Conservation (phyloP, 1,140 invertebrate genomes). For the Philopotamus ludificatus region DNA sequence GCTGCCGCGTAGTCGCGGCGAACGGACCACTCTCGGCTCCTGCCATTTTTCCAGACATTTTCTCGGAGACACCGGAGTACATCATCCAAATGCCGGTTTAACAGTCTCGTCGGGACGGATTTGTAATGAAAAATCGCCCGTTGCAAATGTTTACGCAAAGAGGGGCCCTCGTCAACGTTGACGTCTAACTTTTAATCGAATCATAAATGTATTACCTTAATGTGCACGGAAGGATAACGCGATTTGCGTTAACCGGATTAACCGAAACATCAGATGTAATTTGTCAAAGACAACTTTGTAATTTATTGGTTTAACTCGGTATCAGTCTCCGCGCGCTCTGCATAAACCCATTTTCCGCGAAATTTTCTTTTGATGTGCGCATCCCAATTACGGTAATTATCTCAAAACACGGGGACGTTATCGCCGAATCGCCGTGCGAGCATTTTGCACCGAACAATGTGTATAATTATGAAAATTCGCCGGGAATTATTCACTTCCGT, state of each 20-base stretch:
- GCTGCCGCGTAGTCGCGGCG: too few species aligned
- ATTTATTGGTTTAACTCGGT: not conserved
- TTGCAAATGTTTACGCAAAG: not conserved
- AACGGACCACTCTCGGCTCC: too few species aligned
- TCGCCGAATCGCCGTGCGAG: not conserved
- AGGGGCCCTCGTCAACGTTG: not conserved
- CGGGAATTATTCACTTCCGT: not conserved
- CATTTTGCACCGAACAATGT: not conserved
- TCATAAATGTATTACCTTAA: conserved; percentile 17
- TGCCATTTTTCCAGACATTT: too few species aligned
- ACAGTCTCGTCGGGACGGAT: too few species aligned
- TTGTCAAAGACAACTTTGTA: conserved; percentile 20
- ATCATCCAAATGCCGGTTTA: too few species aligned
- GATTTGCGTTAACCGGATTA: conserved; percentile 3
- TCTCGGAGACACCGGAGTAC: too few species aligned
- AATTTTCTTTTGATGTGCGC: not conserved
- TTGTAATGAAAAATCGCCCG: too few species aligned
- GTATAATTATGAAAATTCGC: not conserved
- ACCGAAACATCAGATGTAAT: conserved; percentile 22
- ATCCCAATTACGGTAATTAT: not conserved
- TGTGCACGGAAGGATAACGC: conserved; percentile 7
- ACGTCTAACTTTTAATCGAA: conserved; percentile 18
- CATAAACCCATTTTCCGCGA: not conserved
- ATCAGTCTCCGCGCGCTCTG: not conserved
- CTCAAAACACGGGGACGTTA: too few species aligned